Evolutionary conservation across 23 tunicate genomes (phyloP).

Genomic region (Phallusia fumigata): DNA sequence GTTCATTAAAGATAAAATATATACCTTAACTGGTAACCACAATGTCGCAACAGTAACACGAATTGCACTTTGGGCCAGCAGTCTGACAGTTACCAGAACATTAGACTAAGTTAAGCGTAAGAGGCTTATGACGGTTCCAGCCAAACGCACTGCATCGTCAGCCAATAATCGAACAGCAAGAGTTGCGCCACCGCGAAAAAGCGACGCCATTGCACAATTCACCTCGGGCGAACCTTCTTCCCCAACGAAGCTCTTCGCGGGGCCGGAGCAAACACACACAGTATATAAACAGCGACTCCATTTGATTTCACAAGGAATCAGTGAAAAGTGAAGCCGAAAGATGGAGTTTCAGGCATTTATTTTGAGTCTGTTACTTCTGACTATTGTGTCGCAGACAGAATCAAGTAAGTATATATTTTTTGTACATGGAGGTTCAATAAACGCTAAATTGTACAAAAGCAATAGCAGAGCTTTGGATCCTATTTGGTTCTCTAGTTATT

Average conservation of each 20-base stretch:
- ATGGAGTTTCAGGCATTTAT: constrained; percentile 84
- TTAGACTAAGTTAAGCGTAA: too few species aligned
- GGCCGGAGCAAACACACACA: not conserved
- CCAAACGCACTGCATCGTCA: not conserved
- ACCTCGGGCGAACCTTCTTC: constrained; percentile 10
- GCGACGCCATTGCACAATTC: constrained; percentile 11
- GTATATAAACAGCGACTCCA: too few species aligned
- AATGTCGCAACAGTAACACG: too few species aligned
- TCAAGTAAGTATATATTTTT: constrained; percentile 59
- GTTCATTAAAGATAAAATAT: too few species aligned
- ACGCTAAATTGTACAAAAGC: too few species aligned
- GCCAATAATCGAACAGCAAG: not conserved
- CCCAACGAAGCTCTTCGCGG: not conserved
- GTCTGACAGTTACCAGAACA: too few species aligned
- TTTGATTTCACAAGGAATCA: not conserved
- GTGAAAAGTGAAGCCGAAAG: not conserved
- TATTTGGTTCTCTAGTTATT: too few species aligned
- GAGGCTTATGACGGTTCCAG: too few species aligned
- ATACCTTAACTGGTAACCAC: too few species aligned
- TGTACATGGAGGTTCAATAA: too few species aligned
- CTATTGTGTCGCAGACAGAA: constrained; percentile 58
- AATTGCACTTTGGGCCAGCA: too few species aligned
- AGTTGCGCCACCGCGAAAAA: constrained; percentile 4
- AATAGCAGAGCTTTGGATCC: too few species aligned
- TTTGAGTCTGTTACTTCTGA: constrained; percentile 59